Evolutionary conservation across 2,888 invertebrate genomes (phyloP).

Genomic region (Trichopoda pennipes): DNA sequence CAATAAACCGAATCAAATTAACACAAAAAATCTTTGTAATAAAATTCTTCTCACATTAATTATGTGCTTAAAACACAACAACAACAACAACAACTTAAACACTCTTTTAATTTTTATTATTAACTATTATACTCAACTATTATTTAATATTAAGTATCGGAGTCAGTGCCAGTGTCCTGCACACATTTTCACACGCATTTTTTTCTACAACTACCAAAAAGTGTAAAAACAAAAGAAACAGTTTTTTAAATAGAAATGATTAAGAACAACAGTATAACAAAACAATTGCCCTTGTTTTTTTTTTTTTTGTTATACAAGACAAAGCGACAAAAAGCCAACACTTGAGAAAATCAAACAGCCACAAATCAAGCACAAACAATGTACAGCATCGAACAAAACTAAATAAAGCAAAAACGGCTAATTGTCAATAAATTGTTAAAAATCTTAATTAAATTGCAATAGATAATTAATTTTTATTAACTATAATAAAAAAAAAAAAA

Average conservation of each 20-base stretch:
- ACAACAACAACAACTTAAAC: neutral
- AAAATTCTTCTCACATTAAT: constrained; percentile 58
- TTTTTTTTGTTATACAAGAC: constrained; percentile 9
- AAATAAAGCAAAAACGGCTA: too few species aligned
- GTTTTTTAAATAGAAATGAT: neutral
- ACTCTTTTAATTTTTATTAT: neutral
- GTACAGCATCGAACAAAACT: too few species aligned
- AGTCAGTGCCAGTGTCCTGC: constrained; percentile 52
- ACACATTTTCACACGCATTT: constrained; percentile 65
- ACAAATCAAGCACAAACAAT: constrained; percentile 31
- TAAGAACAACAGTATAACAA: neutral
- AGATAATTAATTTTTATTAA: too few species aligned
- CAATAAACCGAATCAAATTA: neutral
- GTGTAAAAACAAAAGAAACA: constrained; percentile 30
- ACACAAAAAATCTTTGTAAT: neutral
- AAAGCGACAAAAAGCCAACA: constrained; percentile 38
- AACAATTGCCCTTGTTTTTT: too few species aligned
- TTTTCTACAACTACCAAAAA: constrained; percentile 19
- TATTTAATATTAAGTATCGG: constrained; percentile 55
- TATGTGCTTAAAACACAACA: constrained; percentile 28
- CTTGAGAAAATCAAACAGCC: constrained; percentile 48
- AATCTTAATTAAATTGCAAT: too few species aligned
- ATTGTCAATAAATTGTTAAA: too few species aligned
- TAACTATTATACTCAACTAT: neutral
- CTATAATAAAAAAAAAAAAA: too few species aligned